Evolutionary conservation across 2,113 vertebrate species (phyloP), one percentile per base, ranked within the genome.

Genomic region (Odontophorus gujanensis): DNA sequence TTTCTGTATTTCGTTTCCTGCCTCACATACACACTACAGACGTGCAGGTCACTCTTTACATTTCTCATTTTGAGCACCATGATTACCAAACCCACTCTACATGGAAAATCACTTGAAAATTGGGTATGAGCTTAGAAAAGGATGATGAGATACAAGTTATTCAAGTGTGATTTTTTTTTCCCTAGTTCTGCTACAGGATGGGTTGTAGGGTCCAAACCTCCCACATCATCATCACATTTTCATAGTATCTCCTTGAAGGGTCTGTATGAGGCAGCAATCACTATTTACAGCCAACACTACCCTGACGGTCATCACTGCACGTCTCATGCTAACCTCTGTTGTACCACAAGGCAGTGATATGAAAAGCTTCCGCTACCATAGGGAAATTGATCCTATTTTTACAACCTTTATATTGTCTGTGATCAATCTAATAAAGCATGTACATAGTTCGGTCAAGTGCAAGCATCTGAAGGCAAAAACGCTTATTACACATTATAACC

Each of bases 11-110:
- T 8, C 3, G 2, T 26, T 80, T 87, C 45, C 42, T 53, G 28
- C 4, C 63, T 71, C 34, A 20, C 7, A 26, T 1, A 3, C 18
- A 40, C 6, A 4, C 15, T 3, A 0, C 34, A 68, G 36, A 77
- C 53, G 63, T 59, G 28, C 13, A 28, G 11, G 22, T 78, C 78
- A 59, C 42, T 73, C 34, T 21, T 38, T n/a, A 1, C 13, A 34
- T 77, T 85, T 53, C 86, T 63, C 15, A 16, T 20, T 80, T 83
- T 67, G 36, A 86, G 25, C 11, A 73, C 14, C 6, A 17, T 4
- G n/a, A 53, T 9, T 53, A 84, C 36, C 48, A 80, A 82, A 51
- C 8, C 9, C 9, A n/a, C 2, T 3, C 20, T 62, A 20, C 28
- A 22, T 3, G 5, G 8, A 10, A 76, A 89, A 85, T 18, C 4